These are phyloP conservation scores for Coenobita brevimanus DNA, from an alignment of 1,140 invertebrate genomes.

Conservation along the genomic window DNA sequence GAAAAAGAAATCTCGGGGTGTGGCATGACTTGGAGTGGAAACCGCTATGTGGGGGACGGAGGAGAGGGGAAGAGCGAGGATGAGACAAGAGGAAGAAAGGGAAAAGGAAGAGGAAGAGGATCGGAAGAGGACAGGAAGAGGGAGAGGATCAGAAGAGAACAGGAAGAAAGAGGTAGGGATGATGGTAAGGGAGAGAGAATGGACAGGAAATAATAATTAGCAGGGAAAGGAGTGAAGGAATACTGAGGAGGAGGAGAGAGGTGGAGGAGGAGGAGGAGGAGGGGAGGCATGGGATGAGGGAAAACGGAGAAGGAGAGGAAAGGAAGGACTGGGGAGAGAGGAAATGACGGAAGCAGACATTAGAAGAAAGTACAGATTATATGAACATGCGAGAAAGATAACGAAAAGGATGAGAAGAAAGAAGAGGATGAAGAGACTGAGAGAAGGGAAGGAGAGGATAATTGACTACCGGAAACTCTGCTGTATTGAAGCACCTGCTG, in stretches of 20 bases:
- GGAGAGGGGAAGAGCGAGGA: background rate
- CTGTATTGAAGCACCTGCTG: background rate
- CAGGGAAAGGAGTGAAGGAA: background rate
- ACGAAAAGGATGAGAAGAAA: background rate
- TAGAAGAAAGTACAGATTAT: too few relatives aligned
- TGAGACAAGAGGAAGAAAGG: background rate
- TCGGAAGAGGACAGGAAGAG: background rate
- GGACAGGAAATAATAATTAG: background rate
- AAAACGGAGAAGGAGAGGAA: background rate
- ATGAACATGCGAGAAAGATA: background rate
- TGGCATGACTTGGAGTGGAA: background rate
- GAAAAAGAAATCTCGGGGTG: background rate
- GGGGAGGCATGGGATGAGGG: background rate
- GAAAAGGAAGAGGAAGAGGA: background rate
- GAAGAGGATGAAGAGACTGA: background rate
- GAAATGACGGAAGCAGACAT: too few relatives aligned
- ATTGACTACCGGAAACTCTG: constrained; percentile 20
- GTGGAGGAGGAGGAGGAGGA: background rate
- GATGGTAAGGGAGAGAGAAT: background rate
- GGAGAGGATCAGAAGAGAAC: background rate
- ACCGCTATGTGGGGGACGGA: background rate
- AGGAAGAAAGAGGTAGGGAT: background rate
- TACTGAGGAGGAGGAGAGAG: background rate
- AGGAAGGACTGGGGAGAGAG: background rate
- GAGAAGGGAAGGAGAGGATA: background rate